phyloP scores from a whole-genome alignment of 2,888 invertebrate species.

The Drosophila paramelanica region DNA sequence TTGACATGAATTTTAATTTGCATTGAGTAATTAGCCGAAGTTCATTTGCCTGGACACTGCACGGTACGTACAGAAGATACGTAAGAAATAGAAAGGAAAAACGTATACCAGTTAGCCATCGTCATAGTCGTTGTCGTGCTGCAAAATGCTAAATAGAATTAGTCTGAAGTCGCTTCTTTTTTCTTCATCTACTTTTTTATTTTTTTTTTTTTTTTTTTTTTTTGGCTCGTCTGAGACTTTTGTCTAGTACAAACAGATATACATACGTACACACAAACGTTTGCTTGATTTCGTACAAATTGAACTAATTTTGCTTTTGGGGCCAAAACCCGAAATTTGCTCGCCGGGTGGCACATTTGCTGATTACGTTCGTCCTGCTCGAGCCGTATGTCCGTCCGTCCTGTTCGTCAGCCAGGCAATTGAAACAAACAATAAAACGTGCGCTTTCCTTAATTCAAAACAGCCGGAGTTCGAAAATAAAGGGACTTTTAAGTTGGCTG shows the following conservation, averaged over 20 bases:
- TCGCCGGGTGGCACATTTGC: slow-evolving; percentile 72
- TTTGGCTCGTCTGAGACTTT: slow-evolving; percentile 25
- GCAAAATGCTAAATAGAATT: slow-evolving; percentile 77
- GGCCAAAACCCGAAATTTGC: slow-evolving; percentile 53
- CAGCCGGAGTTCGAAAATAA: slow-evolving; percentile 47
- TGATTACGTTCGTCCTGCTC: slow-evolving; percentile 62
- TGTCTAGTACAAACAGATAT: slow-evolving; percentile 7
- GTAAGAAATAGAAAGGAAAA: slow-evolving; percentile 13
- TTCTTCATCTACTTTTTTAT: slow-evolving; percentile 3
- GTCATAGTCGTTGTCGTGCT: slow-evolving; percentile 40
- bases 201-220: background rate
- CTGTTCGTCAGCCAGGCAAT: slow-evolving; percentile 69
- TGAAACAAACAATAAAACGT: slow-evolving; percentile 79
- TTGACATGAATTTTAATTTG: slow-evolving; percentile 82
- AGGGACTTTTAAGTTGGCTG: slow-evolving; percentile 56
- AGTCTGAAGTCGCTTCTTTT: slow-evolving; percentile 30
- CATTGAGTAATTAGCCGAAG: slow-evolving; percentile 81
- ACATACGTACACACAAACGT: slow-evolving; percentile 38
- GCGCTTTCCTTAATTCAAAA: slow-evolving; percentile 79
- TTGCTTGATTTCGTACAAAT: slow-evolving; percentile 76
- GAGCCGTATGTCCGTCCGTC: slow-evolving; percentile 15
- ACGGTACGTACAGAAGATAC: slow-evolving; percentile 13
- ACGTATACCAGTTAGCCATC: slow-evolving; percentile 39
- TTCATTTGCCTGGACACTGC: slow-evolving; percentile 63
- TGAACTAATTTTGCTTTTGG: slow-evolving; percentile 73